Evolutionary conservation across 2,797 vertebrate species (phyloP).

Genomic region (Sebastes steindachneri): DNA sequence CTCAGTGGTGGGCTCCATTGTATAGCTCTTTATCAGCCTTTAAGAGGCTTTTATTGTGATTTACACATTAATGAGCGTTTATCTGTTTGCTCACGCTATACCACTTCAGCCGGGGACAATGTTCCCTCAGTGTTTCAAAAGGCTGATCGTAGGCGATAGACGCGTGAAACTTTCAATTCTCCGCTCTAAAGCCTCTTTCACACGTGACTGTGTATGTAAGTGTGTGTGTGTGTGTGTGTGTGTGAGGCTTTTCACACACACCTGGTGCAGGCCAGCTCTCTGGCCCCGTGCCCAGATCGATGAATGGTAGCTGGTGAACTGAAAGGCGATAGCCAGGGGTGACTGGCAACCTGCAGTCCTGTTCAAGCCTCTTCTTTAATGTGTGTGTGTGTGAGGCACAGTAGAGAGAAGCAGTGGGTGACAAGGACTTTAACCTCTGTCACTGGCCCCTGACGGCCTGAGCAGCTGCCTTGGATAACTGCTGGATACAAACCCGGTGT

Average conservation of each 20-base stretch:
- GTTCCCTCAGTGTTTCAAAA: slow-evolving; percentile 13
- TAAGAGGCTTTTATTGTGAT: slow-evolving; percentile 81
- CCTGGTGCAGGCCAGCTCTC: slow-evolving; percentile 37
- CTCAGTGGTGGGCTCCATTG: slow-evolving; percentile 67
- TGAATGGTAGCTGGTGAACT: slow-evolving; percentile 42
- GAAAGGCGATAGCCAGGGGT: slow-evolving; percentile 46
- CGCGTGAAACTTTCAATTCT: slow-evolving; percentile 10
- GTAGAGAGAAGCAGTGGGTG: slow-evolving; percentile 45
- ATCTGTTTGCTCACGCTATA: slow-evolving; percentile 75
- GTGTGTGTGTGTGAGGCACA: slow-evolving; percentile 15
- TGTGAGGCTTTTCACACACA: slow-evolving; percentile 2
- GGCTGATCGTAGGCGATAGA: slow-evolving; percentile 37
- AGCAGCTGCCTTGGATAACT: slow-evolving; percentile 27
- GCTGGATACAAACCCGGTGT: slow-evolving; percentile 6
- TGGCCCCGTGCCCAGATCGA: slow-evolving; percentile 50
- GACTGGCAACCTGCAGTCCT: slow-evolving; percentile 41
- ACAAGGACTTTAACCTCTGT: slow-evolving; percentile 74
- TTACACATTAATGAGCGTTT: slow-evolving; percentile 80
- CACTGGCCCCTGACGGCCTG: slow-evolving; percentile 46
- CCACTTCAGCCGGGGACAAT: slow-evolving; percentile 60
- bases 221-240: background rate
- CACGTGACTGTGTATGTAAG: background rate
- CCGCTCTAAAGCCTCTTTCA: slow-evolving; percentile 11
- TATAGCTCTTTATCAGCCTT: slow-evolving; percentile 73
- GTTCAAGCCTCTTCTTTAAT: slow-evolving; percentile 21